Evolutionary conservation across 2,888 invertebrate species (phyloP).

Genomic region (Ormyrus rosae): DNA sequence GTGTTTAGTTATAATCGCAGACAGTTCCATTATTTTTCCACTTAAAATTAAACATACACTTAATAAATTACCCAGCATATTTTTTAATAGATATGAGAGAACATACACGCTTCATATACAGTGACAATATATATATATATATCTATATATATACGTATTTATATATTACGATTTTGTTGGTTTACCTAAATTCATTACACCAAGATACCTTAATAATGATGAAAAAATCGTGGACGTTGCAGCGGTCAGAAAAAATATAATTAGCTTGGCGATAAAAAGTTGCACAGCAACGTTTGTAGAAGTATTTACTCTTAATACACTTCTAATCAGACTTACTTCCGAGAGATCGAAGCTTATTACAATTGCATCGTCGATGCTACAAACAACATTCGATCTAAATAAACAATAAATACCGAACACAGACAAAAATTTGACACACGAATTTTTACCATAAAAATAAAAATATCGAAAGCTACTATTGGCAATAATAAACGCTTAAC

Average conservation of each 20-base stretch:
- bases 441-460: conserved; percentile 33
- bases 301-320: conserved; percentile 15
- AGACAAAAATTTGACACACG: neutral
- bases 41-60: conserved; percentile 33
- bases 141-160: conserved; percentile 45
- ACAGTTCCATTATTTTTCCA: conserved; percentile 55
- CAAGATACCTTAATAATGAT: conserved; percentile 40
- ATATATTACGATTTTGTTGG: conserved; percentile 46
- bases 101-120: conserved; percentile 64
- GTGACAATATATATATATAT: conserved; percentile 44
- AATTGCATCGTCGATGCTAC: neutral
- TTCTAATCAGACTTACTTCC: conserved; percentile 36
- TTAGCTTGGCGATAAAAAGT: conserved; percentile 30
- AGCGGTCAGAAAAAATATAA: conserved; percentile 21
- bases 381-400: conserved; percentile 3
- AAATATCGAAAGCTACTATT: conserved; percentile 30
- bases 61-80: conserved; percentile 47
- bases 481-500: too few relatives aligned
- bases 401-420: neutral
- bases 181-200: conserved; percentile 49
- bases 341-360: conserved; percentile 1
- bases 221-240: conserved; percentile 46
- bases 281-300: conserved; percentile 46
- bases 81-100: conserved; percentile 55
- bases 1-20: conserved; percentile 30